Percentiles rank a stretch among this genome's conserved stretches.
Evolutionary conservation across 2,113 vertebrate species (phyloP).

Genomic region (Sorex araneus): DNA sequence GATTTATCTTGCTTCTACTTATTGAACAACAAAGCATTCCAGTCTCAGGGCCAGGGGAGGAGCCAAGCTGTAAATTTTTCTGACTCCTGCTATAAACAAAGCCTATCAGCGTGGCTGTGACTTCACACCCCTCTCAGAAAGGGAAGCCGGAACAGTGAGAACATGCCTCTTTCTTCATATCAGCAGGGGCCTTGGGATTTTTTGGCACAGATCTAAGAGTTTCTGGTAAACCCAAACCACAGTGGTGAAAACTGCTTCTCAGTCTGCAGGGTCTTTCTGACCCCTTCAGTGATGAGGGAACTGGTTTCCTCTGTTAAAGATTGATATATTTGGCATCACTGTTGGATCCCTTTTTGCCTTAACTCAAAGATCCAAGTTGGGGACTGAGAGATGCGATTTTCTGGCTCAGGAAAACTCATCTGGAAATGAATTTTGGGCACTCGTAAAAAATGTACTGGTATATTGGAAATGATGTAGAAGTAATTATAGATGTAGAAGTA

Average conservation of each 20-base stretch:
- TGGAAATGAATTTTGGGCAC: conserved; percentile 31
- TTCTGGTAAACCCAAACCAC: conserved; percentile 19
- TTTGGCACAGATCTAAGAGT: not conserved
- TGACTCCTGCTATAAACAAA: conserved; percentile 60
- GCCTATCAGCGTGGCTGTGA: conserved; percentile 3
- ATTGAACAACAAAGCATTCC: conserved; percentile 4
- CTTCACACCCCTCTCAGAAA: conserved; percentile 19
- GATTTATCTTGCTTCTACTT: conserved; percentile 29
- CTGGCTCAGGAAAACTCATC: not conserved
- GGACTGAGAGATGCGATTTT: not conserved
- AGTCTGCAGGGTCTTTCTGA: not conserved
- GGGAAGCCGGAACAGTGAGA: conserved; percentile 34
- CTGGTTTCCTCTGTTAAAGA: not conserved
- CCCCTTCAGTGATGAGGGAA: not conserved
- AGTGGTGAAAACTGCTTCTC: not conserved
- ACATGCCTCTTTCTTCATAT: not conserved
- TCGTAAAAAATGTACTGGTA: not conserved
- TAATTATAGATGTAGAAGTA: conserved; percentile 21
- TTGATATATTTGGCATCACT: not conserved
- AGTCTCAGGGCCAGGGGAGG: not conserved
- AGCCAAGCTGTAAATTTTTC: conserved; percentile 55
- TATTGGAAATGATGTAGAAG: conserved; percentile 21
- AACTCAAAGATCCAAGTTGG: not conserved
- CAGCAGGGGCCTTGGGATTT: not conserved
- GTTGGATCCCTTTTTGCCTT: not conserved